phyloP scores from a whole-genome alignment of 92 coral and sea anemone species.

The Virgularia gustaviana region DNA sequence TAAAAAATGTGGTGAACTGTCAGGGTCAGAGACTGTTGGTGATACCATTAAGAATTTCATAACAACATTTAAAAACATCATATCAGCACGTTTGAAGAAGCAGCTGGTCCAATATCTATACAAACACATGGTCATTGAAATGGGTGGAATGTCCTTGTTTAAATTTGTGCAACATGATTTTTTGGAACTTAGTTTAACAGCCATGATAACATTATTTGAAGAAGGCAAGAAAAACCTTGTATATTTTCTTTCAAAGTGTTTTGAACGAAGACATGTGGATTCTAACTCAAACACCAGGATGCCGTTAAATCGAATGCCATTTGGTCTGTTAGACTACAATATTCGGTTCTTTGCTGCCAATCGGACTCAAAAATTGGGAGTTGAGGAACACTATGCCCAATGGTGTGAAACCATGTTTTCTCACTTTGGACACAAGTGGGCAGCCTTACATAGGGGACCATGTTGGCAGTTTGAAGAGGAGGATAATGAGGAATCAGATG shows the following conservation, averaged over 20 bases:
- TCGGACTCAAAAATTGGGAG: slow-evolving; percentile 36
- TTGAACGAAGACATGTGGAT: neutral
- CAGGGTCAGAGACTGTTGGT: neutral
- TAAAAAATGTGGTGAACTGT: too few relatives aligned
- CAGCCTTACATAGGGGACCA: slow-evolving; percentile 39
- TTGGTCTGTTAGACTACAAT: slow-evolving; percentile 54
- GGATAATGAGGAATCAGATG: neutral
- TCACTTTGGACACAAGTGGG: slow-evolving; percentile 62
- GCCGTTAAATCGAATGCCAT: slow-evolving; percentile 52
- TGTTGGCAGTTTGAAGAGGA: slow-evolving; percentile 51
- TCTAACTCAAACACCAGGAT: slow-evolving; percentile 3
- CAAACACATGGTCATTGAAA: neutral
- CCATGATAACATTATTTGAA: slow-evolving; percentile 43
- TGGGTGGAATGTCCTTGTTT: slow-evolving; percentile 32
- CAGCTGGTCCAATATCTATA: neutral
- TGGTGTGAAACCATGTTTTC: slow-evolving; percentile 61
- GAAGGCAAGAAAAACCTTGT: slow-evolving; percentile 36
- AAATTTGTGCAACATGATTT: slow-evolving; percentile 40
- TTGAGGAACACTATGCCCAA: slow-evolving; percentile 53
- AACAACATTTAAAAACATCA: neutral
- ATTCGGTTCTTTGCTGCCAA: slow-evolving; percentile 43
- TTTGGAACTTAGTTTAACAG: slow-evolving; percentile 17
- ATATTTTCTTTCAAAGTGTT: slow-evolving; percentile 17
- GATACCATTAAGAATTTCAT: neutral
- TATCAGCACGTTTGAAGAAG: neutral